Percentiles rank a stretch among this genome's conserved stretches.
These are phyloP conservation scores for Eidolon dupreanum DNA, from an alignment of 2,797 vertebrate species.

Conservation along the genomic window DNA sequence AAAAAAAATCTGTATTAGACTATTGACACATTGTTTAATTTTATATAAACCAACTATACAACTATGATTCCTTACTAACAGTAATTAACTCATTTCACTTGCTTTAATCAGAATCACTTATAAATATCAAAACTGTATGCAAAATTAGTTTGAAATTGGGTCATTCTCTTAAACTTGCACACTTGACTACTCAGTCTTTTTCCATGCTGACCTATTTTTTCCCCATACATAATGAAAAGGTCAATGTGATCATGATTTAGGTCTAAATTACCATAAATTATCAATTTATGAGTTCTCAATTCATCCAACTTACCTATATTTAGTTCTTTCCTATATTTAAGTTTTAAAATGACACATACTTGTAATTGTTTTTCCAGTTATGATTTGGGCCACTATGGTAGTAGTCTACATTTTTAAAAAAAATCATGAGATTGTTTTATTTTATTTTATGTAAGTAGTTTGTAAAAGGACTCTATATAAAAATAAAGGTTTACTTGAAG, in stretches of 20 bases:
- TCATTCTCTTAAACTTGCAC: neutral
- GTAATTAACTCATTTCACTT: neutral
- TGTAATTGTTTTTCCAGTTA: neutral
- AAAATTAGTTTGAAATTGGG: slow-evolving; percentile 4
- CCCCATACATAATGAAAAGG: neutral
- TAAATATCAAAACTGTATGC: neutral
- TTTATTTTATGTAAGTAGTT: neutral
- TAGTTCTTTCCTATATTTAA: slow-evolving; percentile 25
- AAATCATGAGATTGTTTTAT: neutral
- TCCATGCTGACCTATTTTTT: neutral
- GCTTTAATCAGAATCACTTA: slow-evolving; percentile 36
- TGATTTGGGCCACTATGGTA: neutral
- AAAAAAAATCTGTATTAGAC: neutral
- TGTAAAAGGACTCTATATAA: neutral
- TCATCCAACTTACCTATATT: slow-evolving; percentile 20
- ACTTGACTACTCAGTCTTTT: neutral
- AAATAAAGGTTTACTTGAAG: neutral
- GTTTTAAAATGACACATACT: slow-evolving; percentile 14
- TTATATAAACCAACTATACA: neutral
- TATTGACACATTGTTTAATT: neutral
- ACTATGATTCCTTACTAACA: neutral
- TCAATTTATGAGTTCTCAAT: slow-evolving; percentile 18
- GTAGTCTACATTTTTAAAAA: neutral
- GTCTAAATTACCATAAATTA: neutral
- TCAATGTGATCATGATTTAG: neutral